Percentiles rank a stretch among this genome's conserved stretches.
Conservation (phyloP, 2,113 vertebrate genomes). For the Apteryx mantelli region DNA sequence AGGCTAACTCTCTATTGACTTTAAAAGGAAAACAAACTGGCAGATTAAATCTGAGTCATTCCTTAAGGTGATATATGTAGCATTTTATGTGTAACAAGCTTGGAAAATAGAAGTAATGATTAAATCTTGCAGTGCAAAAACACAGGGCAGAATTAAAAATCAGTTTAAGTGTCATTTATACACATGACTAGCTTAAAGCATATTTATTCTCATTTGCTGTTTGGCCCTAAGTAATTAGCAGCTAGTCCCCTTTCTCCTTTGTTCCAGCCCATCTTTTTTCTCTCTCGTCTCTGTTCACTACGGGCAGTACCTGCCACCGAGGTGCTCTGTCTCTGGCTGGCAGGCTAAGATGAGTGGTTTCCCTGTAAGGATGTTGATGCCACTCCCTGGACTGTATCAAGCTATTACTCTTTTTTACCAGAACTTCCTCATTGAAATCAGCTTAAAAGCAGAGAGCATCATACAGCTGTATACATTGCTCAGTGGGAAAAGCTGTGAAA, state of each 20-base stretch:
- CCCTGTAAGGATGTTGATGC: not conserved
- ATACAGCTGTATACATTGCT: not conserved
- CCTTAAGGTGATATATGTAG: constrained; percentile 20
- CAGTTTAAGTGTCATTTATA: not conserved
- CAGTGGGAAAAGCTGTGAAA: not conserved
- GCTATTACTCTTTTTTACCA: not conserved
- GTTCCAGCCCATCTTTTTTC: not conserved
- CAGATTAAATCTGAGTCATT: constrained; percentile 43
- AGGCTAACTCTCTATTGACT: constrained; percentile 26
- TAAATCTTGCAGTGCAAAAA: not conserved
- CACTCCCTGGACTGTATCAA: not conserved
- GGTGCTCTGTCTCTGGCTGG: not conserved
- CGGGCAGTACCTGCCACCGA: not conserved
- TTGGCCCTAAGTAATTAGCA: not conserved
- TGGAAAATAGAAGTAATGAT: not conserved
- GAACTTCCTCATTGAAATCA: not conserved
- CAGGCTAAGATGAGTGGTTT: not conserved
- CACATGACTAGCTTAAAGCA: fast-evolving
- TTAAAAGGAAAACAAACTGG: constrained; percentile 45
- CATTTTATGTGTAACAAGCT: not conserved
- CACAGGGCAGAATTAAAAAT: not conserved
- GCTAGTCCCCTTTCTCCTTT: not conserved
- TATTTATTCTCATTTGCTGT: not conserved
- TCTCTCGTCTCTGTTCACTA: not conserved
- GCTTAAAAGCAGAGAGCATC: not conserved